Base-by-base conservation (phyloP, 2,888 invertebrate species). In the Sarcophaga carnaria region DNA sequence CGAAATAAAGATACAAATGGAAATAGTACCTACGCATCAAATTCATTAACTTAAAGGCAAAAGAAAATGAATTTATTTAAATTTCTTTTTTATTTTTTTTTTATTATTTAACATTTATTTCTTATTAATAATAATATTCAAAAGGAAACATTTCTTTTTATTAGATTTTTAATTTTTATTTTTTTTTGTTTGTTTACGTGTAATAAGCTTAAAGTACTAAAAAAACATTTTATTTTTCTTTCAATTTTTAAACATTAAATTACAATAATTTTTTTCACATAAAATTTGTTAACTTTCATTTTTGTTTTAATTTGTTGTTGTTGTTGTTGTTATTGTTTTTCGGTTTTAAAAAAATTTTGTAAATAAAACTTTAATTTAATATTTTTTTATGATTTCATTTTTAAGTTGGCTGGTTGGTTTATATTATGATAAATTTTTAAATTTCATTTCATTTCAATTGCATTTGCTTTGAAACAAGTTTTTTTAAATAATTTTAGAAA, bases 201-300 rank as follows among this genome's bases (percentile, higher is more conserved):
- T 63, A 76, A 64, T 64, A 47, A 77, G 25, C 10, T 74, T 69
- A 74, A 59, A 27, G 59, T 72, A 70, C 54, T 54, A 49, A 54
- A 49, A 37, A 72, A 87, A 87, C 77, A 87, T 87, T 81, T 85
- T 79, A 72, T 59, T 70, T 63, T n/a, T 70, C 47, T 67, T 2
- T 37, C 37, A 37, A 10, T 8, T 37, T 37, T 37, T 10, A 1
- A 2, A 37, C 1, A 4, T 22, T 66, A 62, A 4, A n/a, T 60
- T 77, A 27, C 45, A 10, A 66, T 76, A 27, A n/a, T 54, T 72
- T 27, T 22, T 37, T 64, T 87, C 87, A 84, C 84, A 84, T 84
- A 76, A 20, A 84, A 78, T 76, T 80, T 87, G 87, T 87, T 87
- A 87, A 87, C 87, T 87, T 84, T 84, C 84, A 72, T 81, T 78